Percentiles rank a stretch among this genome's conserved stretches.
Evolutionary conservation across 2,888 invertebrate species (phyloP).

Genomic region (Isotomurus palustris): DNA sequence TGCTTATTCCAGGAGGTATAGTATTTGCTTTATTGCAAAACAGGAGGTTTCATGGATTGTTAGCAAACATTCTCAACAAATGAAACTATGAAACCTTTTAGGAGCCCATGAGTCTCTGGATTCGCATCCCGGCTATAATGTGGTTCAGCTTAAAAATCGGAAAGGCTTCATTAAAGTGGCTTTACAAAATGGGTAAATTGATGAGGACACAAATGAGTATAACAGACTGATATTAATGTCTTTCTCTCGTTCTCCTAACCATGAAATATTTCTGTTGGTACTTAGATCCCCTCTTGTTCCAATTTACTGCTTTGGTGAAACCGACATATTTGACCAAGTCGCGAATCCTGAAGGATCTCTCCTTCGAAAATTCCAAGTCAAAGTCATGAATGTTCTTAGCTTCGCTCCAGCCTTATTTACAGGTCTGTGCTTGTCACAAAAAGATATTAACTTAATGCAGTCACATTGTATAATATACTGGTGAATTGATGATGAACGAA

Average conservation of each 20-base stretch:
- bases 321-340: constrained; percentile 73
- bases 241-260: neutral
- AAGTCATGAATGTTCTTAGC: constrained; percentile 62
- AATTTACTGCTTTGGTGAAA: constrained; percentile 84
- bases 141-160: constrained; percentile 65
- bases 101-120: constrained; percentile 50
- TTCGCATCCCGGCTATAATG: constrained; percentile 70
- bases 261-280: neutral
- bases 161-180: constrained; percentile 75
- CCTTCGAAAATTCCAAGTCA: constrained; percentile 65
- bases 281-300: constrained; percentile 75
- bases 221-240: neutral
- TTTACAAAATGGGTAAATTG: constrained; percentile 64
- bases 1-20: constrained; percentile 81
- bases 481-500: too few relatives aligned
- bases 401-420: constrained; percentile 69
- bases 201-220: neutral
- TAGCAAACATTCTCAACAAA: neutral
- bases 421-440: constrained; percentile 49
- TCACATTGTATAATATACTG: neutral
- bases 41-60: constrained; percentile 72
- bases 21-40: too few relatives aligned
- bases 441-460: neutral
- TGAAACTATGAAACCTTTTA: too few relatives aligned
- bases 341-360: constrained; percentile 66